Conservation (phyloP, 2,888 invertebrate genomes). For the Tubulanus polymorphus region DNA sequence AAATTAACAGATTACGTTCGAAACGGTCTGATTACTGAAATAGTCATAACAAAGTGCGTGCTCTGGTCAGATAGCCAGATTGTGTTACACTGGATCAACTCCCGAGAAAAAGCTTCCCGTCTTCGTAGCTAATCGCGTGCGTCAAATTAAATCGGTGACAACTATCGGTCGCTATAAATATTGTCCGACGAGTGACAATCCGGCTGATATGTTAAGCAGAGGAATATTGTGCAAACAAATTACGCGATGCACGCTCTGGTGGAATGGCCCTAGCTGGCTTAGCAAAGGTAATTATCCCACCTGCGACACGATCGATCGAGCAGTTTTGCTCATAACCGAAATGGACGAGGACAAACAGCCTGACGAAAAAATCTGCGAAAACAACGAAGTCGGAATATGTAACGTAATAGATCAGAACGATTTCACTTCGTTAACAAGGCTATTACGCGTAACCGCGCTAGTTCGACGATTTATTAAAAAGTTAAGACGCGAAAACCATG, state of each 20-base stretch:
- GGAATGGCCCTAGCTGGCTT: not conserved
- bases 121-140: not conserved
- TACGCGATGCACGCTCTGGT: not conserved
- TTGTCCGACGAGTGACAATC: not conserved
- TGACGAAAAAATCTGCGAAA: too few relatives aligned
- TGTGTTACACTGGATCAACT: not conserved
- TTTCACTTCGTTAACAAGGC: not conserved
- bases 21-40: not conserved
- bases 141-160: not conserved
- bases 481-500: not conserved
- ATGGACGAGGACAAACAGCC: too few relatives aligned
- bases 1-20: slow-evolving; percentile 1
- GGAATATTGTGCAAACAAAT: not conserved
- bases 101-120: not conserved
- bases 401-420: not conserved
- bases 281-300: not conserved
- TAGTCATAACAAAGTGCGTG: not conserved
- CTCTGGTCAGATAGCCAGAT: not conserved
- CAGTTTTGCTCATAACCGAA: not conserved
- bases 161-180: not conserved
- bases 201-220: not conserved
- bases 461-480: not conserved
- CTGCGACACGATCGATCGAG: not conserved
- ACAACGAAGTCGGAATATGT: not conserved
- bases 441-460: not conserved